A percentile compares a stretch with the other conserved stretches of the same genome.
These are phyloP conservation scores for Pocota personata DNA, from an alignment of 2,888 invertebrate genomes.

Conservation along the genomic window DNA sequence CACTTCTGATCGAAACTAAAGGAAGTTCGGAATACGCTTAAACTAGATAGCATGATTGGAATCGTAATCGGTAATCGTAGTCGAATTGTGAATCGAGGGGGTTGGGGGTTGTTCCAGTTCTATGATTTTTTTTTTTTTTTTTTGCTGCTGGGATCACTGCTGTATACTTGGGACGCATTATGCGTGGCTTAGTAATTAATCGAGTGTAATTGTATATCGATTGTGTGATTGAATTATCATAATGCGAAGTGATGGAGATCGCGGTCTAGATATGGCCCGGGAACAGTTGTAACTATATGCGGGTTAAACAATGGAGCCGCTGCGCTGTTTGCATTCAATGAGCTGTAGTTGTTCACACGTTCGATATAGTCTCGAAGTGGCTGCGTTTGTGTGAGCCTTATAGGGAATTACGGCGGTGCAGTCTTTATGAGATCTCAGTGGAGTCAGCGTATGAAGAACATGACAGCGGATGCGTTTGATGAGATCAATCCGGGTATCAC, in stretches of 20 bases:
- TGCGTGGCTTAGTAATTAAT: constrained; percentile 50
- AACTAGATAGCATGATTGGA: constrained; percentile 72
- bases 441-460: constrained; percentile 13
- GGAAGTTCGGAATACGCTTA: constrained; percentile 71
- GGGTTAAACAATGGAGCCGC: constrained; percentile 34
- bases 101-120: not conserved
- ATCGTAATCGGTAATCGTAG: constrained; percentile 54
- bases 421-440: constrained; percentile 25
- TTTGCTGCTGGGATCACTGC: too few relatives aligned
- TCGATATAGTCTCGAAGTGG: not conserved
- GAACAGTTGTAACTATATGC: not conserved
- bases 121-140: not conserved
- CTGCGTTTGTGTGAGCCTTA: constrained; percentile 10
- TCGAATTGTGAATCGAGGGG: not conserved
- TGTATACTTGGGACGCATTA: not conserved
- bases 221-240: constrained; percentile 39
- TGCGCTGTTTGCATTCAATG: constrained; percentile 19
- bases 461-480: not conserved
- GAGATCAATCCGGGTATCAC: not conserved
- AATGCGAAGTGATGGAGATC: constrained; percentile 18
- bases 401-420: constrained; percentile 20
- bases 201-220: constrained; percentile 50
- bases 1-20: constrained; percentile 55
- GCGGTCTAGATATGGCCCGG: not conserved
- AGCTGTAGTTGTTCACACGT: constrained; percentile 25